Evolutionary conservation across 2,113 vertebrate genomes (phyloP).

Genomic region (Neodontobutis hainanensis): DNA sequence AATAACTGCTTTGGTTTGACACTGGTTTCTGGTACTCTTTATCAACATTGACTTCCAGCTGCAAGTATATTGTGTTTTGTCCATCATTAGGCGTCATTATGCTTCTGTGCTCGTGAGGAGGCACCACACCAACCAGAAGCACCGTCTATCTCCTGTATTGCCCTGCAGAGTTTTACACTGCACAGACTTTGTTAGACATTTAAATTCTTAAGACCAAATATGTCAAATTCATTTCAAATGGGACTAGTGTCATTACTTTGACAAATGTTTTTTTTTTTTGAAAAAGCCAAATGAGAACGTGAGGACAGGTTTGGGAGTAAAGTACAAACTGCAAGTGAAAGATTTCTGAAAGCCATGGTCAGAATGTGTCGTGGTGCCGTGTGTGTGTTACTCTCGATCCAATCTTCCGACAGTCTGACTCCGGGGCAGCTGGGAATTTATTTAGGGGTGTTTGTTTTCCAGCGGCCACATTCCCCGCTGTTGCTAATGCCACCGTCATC

Average conservation of each 20-base stretch:
- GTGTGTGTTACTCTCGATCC: constrained; percentile 32
- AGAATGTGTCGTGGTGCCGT: constrained; percentile 4
- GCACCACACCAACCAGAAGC: background rate
- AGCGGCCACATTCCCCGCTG: constrained; percentile 63
- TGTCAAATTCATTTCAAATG: background rate
- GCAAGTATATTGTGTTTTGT: constrained; percentile 35
- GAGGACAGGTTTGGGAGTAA: background rate
- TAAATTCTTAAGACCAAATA: background rate
- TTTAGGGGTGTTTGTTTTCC: constrained; percentile 68
- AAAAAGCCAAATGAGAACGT: background rate
- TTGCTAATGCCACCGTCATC: constrained; percentile 49
- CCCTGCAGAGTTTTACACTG: background rate
- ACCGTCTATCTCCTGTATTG: background rate
- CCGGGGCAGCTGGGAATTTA: constrained; percentile 77
- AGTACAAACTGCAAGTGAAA: background rate
- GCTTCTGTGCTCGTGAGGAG: background rate
- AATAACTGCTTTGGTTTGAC: background rate
- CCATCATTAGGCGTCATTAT: constrained; percentile 38
- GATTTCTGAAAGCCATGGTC: background rate
- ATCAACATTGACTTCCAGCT: constrained; percentile 47
- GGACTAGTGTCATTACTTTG: constrained; percentile 1
- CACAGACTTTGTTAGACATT: too few relatives aligned
- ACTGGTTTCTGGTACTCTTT: background rate
- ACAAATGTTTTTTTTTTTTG: background rate
- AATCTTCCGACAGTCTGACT: constrained; percentile 64